Evolutionary conservation across 2,113 vertebrate species (phyloP), one percentile per base, ranked within the genome.

Genomic region (Elaphurus davidianus): DNA sequence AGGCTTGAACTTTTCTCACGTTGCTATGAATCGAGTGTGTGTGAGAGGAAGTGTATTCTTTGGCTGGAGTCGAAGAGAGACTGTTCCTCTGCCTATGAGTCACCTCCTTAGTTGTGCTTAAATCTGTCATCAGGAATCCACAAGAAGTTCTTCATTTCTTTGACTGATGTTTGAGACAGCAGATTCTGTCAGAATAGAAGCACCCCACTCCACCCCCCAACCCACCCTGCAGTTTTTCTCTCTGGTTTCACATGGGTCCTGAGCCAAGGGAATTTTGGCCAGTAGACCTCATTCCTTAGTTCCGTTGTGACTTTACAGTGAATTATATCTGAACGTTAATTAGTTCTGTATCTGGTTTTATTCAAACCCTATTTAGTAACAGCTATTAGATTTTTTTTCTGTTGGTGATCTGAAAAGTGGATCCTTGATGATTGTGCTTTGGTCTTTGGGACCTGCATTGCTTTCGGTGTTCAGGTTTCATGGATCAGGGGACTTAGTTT

Each of bases 61-160:
- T 94, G 82, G 97, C 98, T 96, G 12, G 40, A 98, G n/a, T 92
- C 93, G 3, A 27, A 97, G 97, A 96, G 36, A 57, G 87, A 96
- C 94, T 97, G 96, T 98, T 96, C 96, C 95, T 19, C 14, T 98
- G 91, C 93, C 86, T 97, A 79, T 99, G 98, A 98, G 96, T 98
- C 98, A 98, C 97, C 96, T 98, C 92, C 85, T 98, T 97, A 97
- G 76, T 50, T 96, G 96, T 95, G 97, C 97, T 93, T 91, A 96
- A 95, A 76, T 97, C 96, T 94, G 83, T n/a, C 94, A 93, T 97
- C 89, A 28, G 93, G 94, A 94, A 94, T 97, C 87, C 88, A 50
- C 88, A 47, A 87, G 91, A 45, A 91, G 33, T 33, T 94, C 94
- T 64, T 95, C 91, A 11, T 94, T 78, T 33, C 47, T 88, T 47